Conservation (phyloP, 2,797 vertebrate species). For the Ctenopoma multispine region DNA sequence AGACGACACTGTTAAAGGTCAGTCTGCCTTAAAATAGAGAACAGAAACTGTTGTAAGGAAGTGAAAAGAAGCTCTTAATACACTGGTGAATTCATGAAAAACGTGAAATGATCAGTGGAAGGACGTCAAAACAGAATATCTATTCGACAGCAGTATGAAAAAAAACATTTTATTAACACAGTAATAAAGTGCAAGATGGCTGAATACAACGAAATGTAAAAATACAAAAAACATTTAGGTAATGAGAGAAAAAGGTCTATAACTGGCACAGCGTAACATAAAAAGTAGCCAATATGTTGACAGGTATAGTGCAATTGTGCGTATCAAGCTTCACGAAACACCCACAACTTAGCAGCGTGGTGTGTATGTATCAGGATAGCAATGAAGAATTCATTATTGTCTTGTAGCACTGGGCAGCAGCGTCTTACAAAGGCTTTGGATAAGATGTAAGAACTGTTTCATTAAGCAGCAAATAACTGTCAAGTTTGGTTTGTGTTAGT, state of each 20-base stretch:
- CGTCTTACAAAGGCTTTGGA: not conserved
- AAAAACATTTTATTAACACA: not conserved
- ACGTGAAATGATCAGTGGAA: not conserved
- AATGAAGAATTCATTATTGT: not conserved
- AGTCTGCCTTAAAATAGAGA: conserved; percentile 43
- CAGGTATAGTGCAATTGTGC: conserved; percentile 48
- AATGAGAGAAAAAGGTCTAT: not conserved
- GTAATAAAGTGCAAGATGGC: not conserved
- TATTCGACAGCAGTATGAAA: not conserved
- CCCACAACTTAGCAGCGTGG: not conserved
- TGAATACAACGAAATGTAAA: not conserved
- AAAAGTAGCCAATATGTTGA: not conserved
- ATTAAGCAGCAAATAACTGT: conserved; percentile 30
- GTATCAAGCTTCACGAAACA: not conserved
- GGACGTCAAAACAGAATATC: not conserved
- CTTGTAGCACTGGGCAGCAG: fast-evolving
- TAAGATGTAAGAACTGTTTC: not conserved
- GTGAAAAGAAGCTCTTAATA: conserved; percentile 28
- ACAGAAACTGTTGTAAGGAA: conserved; percentile 63
- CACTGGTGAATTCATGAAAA: not conserved
- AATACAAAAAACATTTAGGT: not conserved
- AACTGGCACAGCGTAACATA: not conserved
- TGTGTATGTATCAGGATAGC: not conserved
- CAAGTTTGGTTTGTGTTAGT: conserved; percentile 3
- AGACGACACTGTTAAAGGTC: conserved; percentile 18